phyloP scores from a whole-genome alignment of 2,888 invertebrate genomes.

The Polyploca ridens region DNA sequence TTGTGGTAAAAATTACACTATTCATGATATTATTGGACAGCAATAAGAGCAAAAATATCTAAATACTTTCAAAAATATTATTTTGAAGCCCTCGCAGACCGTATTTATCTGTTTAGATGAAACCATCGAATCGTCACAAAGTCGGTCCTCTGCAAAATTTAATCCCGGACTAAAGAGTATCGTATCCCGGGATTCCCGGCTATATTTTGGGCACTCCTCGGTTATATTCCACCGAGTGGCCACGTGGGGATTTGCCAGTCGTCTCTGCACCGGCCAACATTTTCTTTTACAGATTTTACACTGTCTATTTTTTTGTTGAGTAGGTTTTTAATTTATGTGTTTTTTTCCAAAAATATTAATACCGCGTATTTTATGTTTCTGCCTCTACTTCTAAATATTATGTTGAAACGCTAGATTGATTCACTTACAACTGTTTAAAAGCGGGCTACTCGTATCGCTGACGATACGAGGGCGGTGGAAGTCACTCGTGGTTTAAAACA shows the following conservation, averaged over 20 bases:
- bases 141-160: slow-evolving; percentile 71
- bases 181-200: slow-evolving; percentile 47
- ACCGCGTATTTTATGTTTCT: too few species aligned
- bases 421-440: too few species aligned
- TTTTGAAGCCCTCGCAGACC: slow-evolving; percentile 36
- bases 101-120: slow-evolving; percentile 61
- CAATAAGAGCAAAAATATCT: background rate
- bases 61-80: slow-evolving; percentile 38
- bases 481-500: too few species aligned
- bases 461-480: too few species aligned
- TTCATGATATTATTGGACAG: background rate
- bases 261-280: background rate
- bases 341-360: background rate
- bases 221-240: slow-evolving; percentile 55
- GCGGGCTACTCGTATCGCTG: too few species aligned
- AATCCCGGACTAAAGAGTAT: slow-evolving; percentile 73
- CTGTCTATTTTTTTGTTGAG: background rate
- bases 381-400: too few species aligned
- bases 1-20: too few species aligned
- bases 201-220: slow-evolving; percentile 38
- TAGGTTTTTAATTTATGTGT: background rate
- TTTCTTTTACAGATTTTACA: background rate
- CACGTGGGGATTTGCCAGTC: slow-evolving; percentile 42
- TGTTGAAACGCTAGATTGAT: too few species aligned
- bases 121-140: slow-evolving; percentile 53